Evolutionary conservation across 2,113 vertebrate species (phyloP).

Genomic region (Myrmecophaga tridactyla): DNA sequence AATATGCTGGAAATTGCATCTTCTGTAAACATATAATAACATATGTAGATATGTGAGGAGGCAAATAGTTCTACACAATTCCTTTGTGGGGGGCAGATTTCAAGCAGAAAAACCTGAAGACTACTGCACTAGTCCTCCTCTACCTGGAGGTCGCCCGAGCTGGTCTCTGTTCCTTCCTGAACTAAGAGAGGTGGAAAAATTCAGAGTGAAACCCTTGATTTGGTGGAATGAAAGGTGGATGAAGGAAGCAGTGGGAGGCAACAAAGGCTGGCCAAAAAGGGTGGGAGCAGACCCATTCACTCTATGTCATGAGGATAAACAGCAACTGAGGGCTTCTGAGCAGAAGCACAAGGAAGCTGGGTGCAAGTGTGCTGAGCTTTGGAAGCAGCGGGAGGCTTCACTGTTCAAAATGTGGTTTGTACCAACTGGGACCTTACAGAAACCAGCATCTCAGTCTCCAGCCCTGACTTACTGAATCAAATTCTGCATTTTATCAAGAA

Average conservation of each 20-base stretch:
- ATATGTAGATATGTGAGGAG: not conserved
- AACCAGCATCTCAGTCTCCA: not conserved
- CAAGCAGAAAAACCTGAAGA: not conserved
- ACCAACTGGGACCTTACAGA: not conserved
- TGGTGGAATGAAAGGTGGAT: not conserved
- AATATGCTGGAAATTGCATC: not conserved
- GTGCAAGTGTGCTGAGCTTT: not conserved
- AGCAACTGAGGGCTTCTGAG: too few relatives aligned
- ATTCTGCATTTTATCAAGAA: not conserved
- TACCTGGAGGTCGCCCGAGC: not conserved
- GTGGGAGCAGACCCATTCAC: not conserved
- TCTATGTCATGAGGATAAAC: not conserved
- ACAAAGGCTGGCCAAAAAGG: not conserved
- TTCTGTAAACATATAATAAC: slow-evolving; percentile 4
- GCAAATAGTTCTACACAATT: not conserved
- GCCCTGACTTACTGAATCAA: not conserved
- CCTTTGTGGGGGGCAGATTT: not conserved
- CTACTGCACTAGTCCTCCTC: not conserved
- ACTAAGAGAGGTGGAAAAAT: not conserved
- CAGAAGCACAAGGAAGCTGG: not conserved
- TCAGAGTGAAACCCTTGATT: not conserved
- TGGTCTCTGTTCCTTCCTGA: not conserved
- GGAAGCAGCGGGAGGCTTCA: not conserved
- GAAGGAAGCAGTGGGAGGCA: not conserved
- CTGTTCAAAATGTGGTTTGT: not conserved